A percentile compares a stretch with the other conserved stretches of the same genome.
Conservation (phyloP, 2,888 invertebrate genomes). For the Athalia rosae region DNA sequence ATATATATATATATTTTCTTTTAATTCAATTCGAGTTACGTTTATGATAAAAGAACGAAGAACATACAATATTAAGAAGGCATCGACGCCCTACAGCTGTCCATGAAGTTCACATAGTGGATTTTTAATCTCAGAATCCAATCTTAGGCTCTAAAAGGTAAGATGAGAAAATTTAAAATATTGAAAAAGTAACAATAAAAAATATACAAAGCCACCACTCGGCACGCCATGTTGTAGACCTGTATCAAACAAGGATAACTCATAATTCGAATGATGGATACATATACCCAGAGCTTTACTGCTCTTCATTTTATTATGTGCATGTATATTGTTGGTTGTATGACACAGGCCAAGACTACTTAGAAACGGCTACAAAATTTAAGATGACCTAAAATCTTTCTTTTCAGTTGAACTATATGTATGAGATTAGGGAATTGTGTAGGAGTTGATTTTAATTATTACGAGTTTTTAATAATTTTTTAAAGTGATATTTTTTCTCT, state of each 20-base stretch:
- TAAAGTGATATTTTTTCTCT: conserved; percentile 26
- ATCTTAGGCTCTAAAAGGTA: conserved; percentile 58
- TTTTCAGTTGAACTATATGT: conserved; percentile 18
- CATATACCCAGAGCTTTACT: conserved; percentile 6
- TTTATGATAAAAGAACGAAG: conserved; percentile 52
- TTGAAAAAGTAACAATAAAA: conserved; percentile 45
- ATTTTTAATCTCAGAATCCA: conserved; percentile 51
- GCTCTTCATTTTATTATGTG: neutral
- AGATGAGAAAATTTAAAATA: conserved; percentile 38
- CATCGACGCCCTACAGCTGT: conserved; percentile 49
- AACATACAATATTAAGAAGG: conserved; percentile 54
- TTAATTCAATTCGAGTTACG: conserved; percentile 27
- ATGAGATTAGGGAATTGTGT: conserved; percentile 28
- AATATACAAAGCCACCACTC: conserved; percentile 41
- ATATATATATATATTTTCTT: neutral
- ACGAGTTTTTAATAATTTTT: conserved; percentile 41
- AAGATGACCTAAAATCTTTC: conserved; percentile 11
- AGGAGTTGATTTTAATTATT: conserved; percentile 40
- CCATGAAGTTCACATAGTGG: conserved; percentile 49
- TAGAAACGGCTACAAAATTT: conserved; percentile 23
- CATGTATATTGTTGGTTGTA: conserved; percentile 11
- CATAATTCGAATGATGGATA: conserved; percentile 16
- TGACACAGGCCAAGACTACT: conserved; percentile 24
- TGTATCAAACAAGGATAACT: conserved; percentile 27
- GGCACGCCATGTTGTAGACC: conserved; percentile 26